phyloP scores from a whole-genome alignment of 2,113 vertebrate genomes.

The Cyprinus carpio region DNA sequence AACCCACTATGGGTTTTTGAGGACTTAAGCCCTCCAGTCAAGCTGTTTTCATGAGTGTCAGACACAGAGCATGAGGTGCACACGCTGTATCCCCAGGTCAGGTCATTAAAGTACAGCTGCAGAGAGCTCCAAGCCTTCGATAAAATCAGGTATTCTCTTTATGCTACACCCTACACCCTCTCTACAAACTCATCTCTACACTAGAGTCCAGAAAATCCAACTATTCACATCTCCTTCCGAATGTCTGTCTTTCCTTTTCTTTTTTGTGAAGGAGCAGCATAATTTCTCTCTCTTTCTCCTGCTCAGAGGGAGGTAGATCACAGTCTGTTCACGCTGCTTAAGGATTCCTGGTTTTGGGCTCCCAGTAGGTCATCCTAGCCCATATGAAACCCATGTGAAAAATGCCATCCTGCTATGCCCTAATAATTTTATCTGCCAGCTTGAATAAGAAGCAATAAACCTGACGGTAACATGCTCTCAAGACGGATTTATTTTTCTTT shows the following conservation, averaged over 20 bases:
- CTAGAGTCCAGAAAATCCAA: conserved; percentile 36
- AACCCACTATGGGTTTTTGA: conserved; percentile 57
- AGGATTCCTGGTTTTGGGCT: conserved; percentile 40
- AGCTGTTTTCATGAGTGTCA: conserved; percentile 60
- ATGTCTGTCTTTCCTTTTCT: conserved; percentile 3
- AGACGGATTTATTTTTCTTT: background rate
- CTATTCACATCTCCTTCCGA: conserved; percentile 11
- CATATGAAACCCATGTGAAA: conserved; percentile 18
- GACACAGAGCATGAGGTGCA: conserved; percentile 36
- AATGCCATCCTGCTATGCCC: conserved; percentile 39
- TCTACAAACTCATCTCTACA: background rate
- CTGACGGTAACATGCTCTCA: conserved; percentile 22
- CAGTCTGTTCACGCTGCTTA: conserved; percentile 36
- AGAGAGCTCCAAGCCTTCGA: conserved; percentile 28
- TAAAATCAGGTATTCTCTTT: conserved; percentile 42
- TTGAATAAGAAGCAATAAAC: conserved; percentile 50
- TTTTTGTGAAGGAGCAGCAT: background rate
- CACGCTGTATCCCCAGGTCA: conserved; percentile 39
- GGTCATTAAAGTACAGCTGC: conserved; percentile 48
- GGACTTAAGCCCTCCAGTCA: conserved; percentile 64
- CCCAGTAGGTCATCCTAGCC: conserved; percentile 39
- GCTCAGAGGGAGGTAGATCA: background rate
- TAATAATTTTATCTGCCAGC: conserved; percentile 46
- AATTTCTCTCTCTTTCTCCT: background rate
- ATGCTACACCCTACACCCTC: conserved; percentile 6